phyloP scores from a whole-genome alignment of 2,113 vertebrate genomes.

The Tupaia chinensis region DNA sequence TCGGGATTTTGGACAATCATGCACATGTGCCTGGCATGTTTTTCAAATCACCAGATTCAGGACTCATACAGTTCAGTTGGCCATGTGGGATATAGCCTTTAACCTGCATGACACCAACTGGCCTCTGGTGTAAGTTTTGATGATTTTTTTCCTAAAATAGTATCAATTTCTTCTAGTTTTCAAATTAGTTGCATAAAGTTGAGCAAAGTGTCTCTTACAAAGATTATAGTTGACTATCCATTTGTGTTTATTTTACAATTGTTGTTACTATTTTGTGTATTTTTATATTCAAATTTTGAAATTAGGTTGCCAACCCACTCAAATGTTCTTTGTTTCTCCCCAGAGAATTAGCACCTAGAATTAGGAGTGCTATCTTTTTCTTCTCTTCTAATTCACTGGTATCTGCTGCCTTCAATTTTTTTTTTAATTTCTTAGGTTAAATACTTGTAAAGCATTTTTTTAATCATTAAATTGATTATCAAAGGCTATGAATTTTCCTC shows the following conservation, averaged over 20 bases:
- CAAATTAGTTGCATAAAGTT: constrained; percentile 12
- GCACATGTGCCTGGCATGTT: too few relatives aligned
- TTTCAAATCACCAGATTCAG: too few relatives aligned
- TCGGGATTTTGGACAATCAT: too few relatives aligned
- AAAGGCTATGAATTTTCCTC: constrained; percentile 25
- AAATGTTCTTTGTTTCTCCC: not conserved
- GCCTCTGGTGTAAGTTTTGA: constrained; percentile 71
- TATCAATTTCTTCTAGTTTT: constrained; percentile 35
- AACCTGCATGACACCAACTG: too few relatives aligned
- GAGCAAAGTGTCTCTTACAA: not conserved
- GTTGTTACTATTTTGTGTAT: constrained; percentile 23
- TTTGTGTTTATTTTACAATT: constrained; percentile 1
- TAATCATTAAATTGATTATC: not conserved
- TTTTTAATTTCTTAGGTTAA: constrained; percentile 10
- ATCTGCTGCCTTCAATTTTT: not conserved
- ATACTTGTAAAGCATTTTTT: not conserved
- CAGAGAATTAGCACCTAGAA: not conserved
- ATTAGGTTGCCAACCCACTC: not conserved
- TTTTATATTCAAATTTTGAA: constrained; percentile 27
- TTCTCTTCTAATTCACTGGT: not conserved
- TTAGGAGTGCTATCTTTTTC: not conserved
- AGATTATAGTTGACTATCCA: not conserved
- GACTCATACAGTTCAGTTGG: too few relatives aligned
- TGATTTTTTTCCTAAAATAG: constrained; percentile 40
- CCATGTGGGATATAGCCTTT: too few relatives aligned